Base-by-base conservation (phyloP, 2,113 vertebrate genomes). In the Paramisgurnus dabryanus region DNA sequence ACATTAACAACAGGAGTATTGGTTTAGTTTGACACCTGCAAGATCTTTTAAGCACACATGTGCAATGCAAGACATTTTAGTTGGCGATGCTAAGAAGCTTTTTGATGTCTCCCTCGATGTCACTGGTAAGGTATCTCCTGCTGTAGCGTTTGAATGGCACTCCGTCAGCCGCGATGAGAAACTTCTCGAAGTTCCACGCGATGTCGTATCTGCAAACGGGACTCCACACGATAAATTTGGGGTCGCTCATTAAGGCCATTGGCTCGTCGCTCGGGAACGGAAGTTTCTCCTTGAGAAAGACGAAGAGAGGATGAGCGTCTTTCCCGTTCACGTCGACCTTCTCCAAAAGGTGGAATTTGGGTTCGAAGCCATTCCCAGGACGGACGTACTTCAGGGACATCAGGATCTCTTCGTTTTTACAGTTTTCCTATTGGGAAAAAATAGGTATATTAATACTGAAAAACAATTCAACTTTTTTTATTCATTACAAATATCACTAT, bases 141-240 rank as follows among this genome's bases (percentile, higher is more conserved):
- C 94, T 92, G 90, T 94, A 95, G n/a, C 95, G 91, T 57, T 91
- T 94, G 83, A 93, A 92, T 0, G 94, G 94, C n/a, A 92, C 85
- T 0, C 94, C 94, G 5, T 95, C 93, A 0, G 86, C 88, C 22
- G 86, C 90, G 4, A 95, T 90, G 6, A 95, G 92, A 85, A 95
- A 95, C 91, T 95, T 95, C 83, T 95, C 94, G 4, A 95, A 95
- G 84, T 95, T 95, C 95, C 95, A 95, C 76, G 93, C 55, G 60
- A 95, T 67, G 73, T 95, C 95, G 49, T 89, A 93, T 72, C 95
- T 90, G 85, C 90, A 91, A n/a, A 95, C 93, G 0, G 94, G 95
- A 4, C 93, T 94, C 95, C 95, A 95, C 66, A 87, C 91, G 83
- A 95, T 93, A 80, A 76, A 85, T 78, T 93, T 94, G 0, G 93